Evolutionary conservation across 1,140 invertebrate genomes (phyloP).

Genomic region (Drosophila repletoides): DNA sequence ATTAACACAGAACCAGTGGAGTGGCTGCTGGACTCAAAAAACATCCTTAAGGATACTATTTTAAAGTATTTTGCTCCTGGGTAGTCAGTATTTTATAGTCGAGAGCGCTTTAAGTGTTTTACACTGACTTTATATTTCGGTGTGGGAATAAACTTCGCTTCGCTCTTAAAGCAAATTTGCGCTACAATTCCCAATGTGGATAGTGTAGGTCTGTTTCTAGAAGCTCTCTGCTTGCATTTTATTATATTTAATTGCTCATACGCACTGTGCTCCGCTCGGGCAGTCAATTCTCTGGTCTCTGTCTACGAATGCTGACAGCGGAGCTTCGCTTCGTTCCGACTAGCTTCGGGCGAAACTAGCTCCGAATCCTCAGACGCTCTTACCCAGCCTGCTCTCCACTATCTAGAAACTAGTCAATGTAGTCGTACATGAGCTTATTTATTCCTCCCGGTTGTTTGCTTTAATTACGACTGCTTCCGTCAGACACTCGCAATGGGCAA

Average conservation of each 20-base stretch:
- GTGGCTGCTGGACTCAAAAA: no score
- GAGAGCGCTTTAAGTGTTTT: not conserved
- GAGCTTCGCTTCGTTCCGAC: slow-evolving; percentile 26
- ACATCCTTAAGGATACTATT: no score
- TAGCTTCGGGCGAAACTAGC: no score
- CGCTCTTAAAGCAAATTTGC: slow-evolving; percentile 52
- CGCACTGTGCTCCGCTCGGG: slow-evolving; percentile 40
- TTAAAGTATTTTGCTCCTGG: no score
- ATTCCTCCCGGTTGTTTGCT: slow-evolving; percentile 53
- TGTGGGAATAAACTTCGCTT: slow-evolving; percentile 3
- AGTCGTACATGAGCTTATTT: slow-evolving; percentile 22
- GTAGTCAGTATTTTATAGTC: not conserved
- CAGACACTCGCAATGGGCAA: slow-evolving; percentile 14
- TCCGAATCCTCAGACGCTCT: no score
- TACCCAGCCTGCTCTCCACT: slow-evolving; percentile 17
- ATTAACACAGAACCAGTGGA: no score
- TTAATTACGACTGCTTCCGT: slow-evolving; percentile 59
- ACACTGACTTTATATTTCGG: not conserved
- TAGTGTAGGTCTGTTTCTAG: slow-evolving; percentile 6
- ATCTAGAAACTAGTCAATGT: slow-evolving; percentile 14
- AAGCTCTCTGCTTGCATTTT: slow-evolving; percentile 47
- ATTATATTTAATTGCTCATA: slow-evolving; percentile 68
- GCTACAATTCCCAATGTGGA: slow-evolving; percentile 47
- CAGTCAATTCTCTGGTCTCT: slow-evolving; percentile 2
- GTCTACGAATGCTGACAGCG: slow-evolving; percentile 57